Base-by-base conservation (phyloP, 2,888 invertebrate genomes). In the Thera britannica region DNA sequence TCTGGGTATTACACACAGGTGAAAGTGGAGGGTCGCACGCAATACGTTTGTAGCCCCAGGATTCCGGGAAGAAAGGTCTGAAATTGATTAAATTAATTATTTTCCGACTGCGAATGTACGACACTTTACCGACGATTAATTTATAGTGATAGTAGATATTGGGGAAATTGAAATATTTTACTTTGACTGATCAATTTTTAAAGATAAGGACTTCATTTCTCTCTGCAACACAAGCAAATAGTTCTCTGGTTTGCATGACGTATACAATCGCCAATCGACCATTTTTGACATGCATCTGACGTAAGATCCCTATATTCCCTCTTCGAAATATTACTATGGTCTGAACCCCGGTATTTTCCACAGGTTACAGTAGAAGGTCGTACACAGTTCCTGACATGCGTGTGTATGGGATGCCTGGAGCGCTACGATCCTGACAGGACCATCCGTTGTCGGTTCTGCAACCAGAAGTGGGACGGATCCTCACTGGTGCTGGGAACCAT, bases 401-500 rank as follows among this genome's bases (percentile, higher is more conserved):
- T 99, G 70, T 99, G 99, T 93, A 98, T 99, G 97, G 96, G 96
- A 38, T 98, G 98, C 90, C 94, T 99, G 82, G 98, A 98, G 88
- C 97, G 97, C 38, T 96, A 96, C 85, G 96, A 96, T 58, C 95
- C 95, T 2, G 96, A 96, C 76, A 95, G 97, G 74, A 95, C 95
- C 62, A 96, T 98, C 75, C 95, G 96, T 79, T 98, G 98, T 94
- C 95, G 97, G 78, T 97, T 96, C 92, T 98, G 98, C 89, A 95
- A 95, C 59, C 96, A 96, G 80, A 96, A 96, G 78, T 98, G 98
- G 98, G 97, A 98, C 85, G 99, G 99, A 38, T 97, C 98, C 36
- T 97, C 98, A 62, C 95, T 99, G 72, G 97, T 99, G 67, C 95
- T 99, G 68, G 99, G 99, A 75, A 98, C 99, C 74, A 98, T 99